Conservation (phyloP, 2,888 invertebrate species). For the Timema cristinae region DNA sequence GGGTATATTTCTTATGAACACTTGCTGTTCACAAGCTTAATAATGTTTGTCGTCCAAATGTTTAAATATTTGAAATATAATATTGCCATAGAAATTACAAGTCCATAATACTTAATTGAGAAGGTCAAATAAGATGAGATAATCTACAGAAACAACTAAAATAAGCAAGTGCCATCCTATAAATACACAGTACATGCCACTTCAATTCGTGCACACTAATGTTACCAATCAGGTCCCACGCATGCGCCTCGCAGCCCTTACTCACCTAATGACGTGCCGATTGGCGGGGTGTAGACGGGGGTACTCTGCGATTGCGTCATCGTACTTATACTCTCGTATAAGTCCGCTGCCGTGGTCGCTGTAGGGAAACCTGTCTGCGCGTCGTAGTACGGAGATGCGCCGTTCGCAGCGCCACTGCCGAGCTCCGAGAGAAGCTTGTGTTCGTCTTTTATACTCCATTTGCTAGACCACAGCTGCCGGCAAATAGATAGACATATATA, state of each 20-base stretch:
- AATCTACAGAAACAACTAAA: too few species aligned
- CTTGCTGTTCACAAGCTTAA: too few species aligned
- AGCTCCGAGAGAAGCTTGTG: constrained; percentile 82
- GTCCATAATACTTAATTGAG: too few species aligned
- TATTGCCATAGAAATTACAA: too few species aligned
- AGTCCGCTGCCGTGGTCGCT: constrained; percentile 50
- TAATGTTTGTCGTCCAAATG: too few species aligned
- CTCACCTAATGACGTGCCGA: constrained; percentile 44
- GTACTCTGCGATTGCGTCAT: constrained; percentile 65
- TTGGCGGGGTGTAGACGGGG: constrained; percentile 72
- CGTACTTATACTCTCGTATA: constrained; percentile 67
- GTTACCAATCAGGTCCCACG: too few species aligned
- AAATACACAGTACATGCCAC: too few species aligned
- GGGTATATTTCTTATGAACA: too few species aligned
- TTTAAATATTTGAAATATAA: too few species aligned
- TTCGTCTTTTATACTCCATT: constrained; percentile 90
- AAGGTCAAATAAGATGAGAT: too few species aligned
- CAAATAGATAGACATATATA: background rate
- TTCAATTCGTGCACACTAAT: too few species aligned
- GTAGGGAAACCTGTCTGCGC: constrained; percentile 44
- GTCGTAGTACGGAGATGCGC: constrained; percentile 42
- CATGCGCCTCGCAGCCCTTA: background rate
- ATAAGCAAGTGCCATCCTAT: too few species aligned
- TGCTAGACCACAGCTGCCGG: constrained; percentile 72
- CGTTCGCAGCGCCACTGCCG: constrained; percentile 55